Conservation (phyloP, 2,888 invertebrate genomes). For the Cheilosia scutellata region DNA sequence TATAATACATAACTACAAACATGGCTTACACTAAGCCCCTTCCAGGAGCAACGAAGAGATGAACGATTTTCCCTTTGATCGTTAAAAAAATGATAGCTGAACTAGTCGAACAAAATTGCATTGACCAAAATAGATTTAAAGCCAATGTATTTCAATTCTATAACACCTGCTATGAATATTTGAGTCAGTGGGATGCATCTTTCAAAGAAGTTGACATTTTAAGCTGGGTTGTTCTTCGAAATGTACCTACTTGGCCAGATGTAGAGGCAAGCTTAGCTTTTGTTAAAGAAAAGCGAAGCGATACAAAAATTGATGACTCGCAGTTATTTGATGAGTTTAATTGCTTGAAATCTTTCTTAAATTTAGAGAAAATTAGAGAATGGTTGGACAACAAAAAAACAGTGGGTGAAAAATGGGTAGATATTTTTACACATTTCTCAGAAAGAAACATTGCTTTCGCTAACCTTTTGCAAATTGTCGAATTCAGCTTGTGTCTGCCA, state of each 20-base stretch:
- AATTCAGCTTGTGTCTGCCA: constrained; percentile 53
- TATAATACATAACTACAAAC: too few relatives aligned
- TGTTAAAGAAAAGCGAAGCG: constrained; percentile 4
- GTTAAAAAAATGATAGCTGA: constrained; percentile 29
- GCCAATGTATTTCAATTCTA: constrained; percentile 10
- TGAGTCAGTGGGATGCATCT: constrained; percentile 52
- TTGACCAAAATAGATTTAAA: constrained; percentile 24
- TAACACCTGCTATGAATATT: constrained; percentile 21
- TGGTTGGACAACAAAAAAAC: constrained; percentile 9
- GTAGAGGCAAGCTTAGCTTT: constrained; percentile 49
- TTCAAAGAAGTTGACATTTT: constrained; percentile 49
- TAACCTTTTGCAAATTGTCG: constrained; percentile 58
- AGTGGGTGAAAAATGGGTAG: constrained; percentile 11
- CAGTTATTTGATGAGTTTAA: too few relatives aligned
- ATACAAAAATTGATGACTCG: too few relatives aligned
- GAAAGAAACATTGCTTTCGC: constrained; percentile 14
- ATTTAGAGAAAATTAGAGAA: constrained; percentile 6
- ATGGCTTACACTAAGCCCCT: too few relatives aligned
- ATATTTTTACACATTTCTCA: constrained; percentile 22
- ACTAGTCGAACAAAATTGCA: constrained; percentile 21
- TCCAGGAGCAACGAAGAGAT: constrained; percentile 16
- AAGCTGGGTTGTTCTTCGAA: constrained; percentile 51
- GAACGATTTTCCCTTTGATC: constrained; percentile 25
- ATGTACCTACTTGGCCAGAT: neutral
- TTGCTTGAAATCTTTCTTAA: constrained; percentile 38